phyloP scores from a whole-genome alignment of 2,113 vertebrate species.

The Macquaria ambigua region DNA sequence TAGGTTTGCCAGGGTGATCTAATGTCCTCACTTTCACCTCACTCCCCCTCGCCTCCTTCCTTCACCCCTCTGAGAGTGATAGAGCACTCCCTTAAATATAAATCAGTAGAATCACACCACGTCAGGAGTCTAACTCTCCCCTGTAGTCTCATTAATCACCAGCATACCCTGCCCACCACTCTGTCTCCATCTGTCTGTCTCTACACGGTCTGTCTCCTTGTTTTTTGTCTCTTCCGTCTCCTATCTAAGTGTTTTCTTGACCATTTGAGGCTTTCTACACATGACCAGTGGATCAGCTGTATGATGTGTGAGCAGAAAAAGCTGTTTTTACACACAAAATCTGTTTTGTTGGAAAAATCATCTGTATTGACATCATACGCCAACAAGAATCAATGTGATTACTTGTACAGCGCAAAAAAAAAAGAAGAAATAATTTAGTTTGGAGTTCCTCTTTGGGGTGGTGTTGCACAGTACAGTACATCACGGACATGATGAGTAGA shows the following conservation, averaged over 20 bases:
- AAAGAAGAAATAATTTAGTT: no score
- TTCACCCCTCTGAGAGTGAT: conserved; percentile 72
- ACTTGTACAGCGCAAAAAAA: no score
- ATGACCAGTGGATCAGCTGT: neutral
- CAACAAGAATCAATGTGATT: neutral
- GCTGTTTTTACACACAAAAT: neutral
- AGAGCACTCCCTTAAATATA: conserved; percentile 79
- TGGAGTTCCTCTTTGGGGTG: neutral
- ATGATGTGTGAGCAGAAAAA: neutral
- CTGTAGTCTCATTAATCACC: conserved; percentile 78
- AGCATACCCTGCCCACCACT: conserved; percentile 50
- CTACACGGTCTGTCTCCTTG: conserved; percentile 9
- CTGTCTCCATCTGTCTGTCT: conserved; percentile 55
- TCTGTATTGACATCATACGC: neutral
- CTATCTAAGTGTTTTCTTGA: neutral
- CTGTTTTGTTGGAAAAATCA: neutral
- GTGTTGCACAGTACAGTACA: neutral
- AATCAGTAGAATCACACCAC: conserved; percentile 76
- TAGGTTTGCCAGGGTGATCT: conserved; percentile 56
- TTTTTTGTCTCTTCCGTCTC: conserved; percentile 41
- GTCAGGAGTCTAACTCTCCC: conserved; percentile 74
- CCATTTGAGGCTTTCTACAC: neutral
- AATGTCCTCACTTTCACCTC: conserved; percentile 72
- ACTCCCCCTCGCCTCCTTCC: conserved; percentile 53
- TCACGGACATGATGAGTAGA: neutral